Percentiles rank a stretch among this genome's conserved stretches.
Conservation (phyloP, 2,797 vertebrate species). For the Mastacembelus armatus region DNA sequence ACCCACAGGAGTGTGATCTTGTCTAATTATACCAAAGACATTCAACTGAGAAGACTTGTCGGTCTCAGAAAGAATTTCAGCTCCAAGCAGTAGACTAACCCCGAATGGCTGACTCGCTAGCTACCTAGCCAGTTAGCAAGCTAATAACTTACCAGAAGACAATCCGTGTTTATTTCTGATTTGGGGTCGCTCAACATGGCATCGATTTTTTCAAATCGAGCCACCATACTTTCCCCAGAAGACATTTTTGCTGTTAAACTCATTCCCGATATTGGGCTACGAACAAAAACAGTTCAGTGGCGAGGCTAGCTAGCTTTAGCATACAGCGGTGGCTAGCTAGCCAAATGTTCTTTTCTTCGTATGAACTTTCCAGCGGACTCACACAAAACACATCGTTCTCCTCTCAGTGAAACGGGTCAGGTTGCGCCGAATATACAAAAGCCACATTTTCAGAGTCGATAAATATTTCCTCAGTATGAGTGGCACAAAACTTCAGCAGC, state of each 20-base stretch:
- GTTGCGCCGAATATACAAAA: slow-evolving; percentile 63
- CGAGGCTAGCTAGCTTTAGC: slow-evolving; percentile 79
- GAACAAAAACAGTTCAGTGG: slow-evolving; percentile 71
- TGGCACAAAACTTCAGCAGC: slow-evolving; percentile 71
- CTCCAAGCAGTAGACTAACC: slow-evolving; percentile 70
- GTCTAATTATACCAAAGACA: not conserved
- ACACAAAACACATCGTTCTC: slow-evolving; percentile 79
- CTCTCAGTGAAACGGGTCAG: slow-evolving; percentile 63
- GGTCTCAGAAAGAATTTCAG: slow-evolving; percentile 58
- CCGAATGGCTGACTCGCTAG: slow-evolving; percentile 65
- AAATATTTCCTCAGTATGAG: slow-evolving; percentile 50
- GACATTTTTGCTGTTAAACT: slow-evolving; percentile 86
- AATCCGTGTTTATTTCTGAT: slow-evolving; percentile 98
- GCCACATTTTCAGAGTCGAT: slow-evolving; percentile 77
- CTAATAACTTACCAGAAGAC: slow-evolving; percentile 94
- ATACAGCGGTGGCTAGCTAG: slow-evolving; percentile 77
- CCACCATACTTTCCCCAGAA: slow-evolving; percentile 90
- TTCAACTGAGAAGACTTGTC: slow-evolving; percentile 56
- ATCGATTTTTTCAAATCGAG: slow-evolving; percentile 98
- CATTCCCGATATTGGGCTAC: slow-evolving; percentile 55
- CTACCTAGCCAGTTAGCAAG: slow-evolving; percentile 51
- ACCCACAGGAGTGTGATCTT: not conserved
- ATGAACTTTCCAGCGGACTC: slow-evolving; percentile 69
- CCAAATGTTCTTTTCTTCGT: slow-evolving; percentile 78
- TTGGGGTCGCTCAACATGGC: slow-evolving; percentile 95